These are phyloP conservation scores for Tupaia tana DNA, from an alignment of 2,113 vertebrate species.

Conservation along the genomic window DNA sequence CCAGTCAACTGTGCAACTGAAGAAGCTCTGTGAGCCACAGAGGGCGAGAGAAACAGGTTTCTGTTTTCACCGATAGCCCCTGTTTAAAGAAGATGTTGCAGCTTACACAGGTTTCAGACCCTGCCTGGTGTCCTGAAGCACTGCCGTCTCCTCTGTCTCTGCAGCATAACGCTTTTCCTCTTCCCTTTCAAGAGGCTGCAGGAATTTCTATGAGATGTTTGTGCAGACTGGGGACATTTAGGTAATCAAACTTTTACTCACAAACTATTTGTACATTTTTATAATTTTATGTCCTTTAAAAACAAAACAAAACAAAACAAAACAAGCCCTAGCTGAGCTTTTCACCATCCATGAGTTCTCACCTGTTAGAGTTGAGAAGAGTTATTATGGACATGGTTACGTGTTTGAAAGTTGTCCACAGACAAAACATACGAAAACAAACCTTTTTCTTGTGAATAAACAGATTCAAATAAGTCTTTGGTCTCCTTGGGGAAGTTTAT, in stretches of 20 bases:
- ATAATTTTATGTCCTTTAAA: slow-evolving; percentile 2
- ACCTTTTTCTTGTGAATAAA: neutral
- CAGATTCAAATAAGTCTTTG: neutral
- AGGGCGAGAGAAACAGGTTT: neutral
- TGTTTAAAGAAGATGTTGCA: neutral
- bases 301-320: neutral
- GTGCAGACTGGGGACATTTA: neutral
- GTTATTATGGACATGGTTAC: neutral
- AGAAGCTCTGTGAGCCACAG: neutral
- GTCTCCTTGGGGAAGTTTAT: neutral
- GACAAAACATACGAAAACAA: slow-evolving; percentile 31
- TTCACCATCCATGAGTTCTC: neutral
- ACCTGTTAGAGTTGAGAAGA: neutral
- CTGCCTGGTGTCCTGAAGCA: neutral
- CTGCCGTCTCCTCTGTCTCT: neutral
- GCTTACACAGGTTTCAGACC: neutral
- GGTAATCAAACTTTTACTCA: neutral
- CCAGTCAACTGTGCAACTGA: neutral
- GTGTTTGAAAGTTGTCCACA: neutral
- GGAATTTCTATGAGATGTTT: neutral
- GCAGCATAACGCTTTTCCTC: neutral
- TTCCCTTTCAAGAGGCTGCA: neutral
- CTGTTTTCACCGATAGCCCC: neutral
- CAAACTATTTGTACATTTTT: neutral
- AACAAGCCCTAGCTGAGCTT: neutral